Conservation (phyloP, 2,113 vertebrate species). For the Melozone crissalis region DNA sequence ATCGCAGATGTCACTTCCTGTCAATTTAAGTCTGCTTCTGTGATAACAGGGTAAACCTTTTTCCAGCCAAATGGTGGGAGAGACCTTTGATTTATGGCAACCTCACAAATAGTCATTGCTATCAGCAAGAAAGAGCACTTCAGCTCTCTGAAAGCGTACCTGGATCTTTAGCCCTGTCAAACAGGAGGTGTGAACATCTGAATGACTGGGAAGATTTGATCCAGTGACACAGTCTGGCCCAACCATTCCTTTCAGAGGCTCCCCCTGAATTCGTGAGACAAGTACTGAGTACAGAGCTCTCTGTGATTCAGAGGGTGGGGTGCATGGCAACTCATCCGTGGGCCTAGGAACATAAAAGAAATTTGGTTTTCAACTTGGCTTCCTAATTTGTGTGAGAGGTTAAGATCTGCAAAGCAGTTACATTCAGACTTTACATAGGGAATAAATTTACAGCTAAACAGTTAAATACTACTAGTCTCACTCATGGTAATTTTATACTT, state of each 20-base stretch:
- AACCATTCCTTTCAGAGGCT: slow-evolving; percentile 75
- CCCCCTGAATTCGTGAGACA: slow-evolving; percentile 77
- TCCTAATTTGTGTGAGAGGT: not conserved
- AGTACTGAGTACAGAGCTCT: slow-evolving; percentile 75
- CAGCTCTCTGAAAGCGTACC: slow-evolving; percentile 65
- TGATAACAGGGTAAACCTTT: not conserved
- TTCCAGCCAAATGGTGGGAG: not conserved
- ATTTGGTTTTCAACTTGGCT: not conserved
- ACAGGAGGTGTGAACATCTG: slow-evolving; percentile 89
- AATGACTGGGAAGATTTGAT: slow-evolving; percentile 96
- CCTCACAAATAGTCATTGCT: not conserved
- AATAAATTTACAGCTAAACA: not conserved
- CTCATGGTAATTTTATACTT: not conserved
- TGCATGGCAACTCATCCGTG: slow-evolving; percentile 58
- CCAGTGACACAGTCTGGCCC: slow-evolving; percentile 92
- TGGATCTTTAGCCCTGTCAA: slow-evolving; percentile 93
- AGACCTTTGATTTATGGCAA: not conserved
- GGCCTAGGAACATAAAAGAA: slow-evolving; percentile 48
- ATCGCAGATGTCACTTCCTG: not conserved
- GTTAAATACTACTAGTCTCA: not conserved
- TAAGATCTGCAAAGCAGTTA: not conserved
- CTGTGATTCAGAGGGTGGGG: slow-evolving; percentile 82
- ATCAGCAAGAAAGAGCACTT: not conserved
- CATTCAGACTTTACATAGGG: not conserved
- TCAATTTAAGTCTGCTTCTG: not conserved